These are phyloP conservation scores for Pseudochromis fuscus DNA, from an alignment of 2,797 vertebrate species.

Conservation along the genomic window DNA sequence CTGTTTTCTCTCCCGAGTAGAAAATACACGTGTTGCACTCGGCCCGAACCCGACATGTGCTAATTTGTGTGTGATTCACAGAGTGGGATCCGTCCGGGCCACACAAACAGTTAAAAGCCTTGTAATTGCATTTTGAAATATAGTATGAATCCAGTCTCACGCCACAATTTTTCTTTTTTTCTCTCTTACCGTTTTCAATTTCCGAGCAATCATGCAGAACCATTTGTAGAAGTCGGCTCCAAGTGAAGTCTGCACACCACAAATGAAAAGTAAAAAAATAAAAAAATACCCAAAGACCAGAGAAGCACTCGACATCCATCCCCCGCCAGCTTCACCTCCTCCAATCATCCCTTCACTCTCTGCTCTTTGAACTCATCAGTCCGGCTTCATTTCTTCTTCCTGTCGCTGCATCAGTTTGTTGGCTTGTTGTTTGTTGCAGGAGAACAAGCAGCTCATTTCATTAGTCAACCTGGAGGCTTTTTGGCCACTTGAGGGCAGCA, in stretches of 20 bases:
- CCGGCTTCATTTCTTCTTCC: neutral
- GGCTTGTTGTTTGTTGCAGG: no score
- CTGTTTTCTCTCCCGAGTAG: constrained; percentile 31
- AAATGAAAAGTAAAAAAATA: constrained; percentile 41
- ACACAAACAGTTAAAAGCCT: constrained; percentile 47
- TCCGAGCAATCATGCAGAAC: constrained; percentile 46
- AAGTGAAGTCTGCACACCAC: constrained; percentile 24
- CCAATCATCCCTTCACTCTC: constrained; percentile 18
- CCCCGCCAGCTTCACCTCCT: constrained; percentile 12
- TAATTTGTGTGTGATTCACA: constrained; percentile 51
- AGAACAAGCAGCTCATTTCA: no score
- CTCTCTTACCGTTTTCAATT: constrained; percentile 52
- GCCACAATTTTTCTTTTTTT: constrained; percentile 10
- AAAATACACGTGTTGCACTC: neutral
- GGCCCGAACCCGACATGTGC: constrained; percentile 1
- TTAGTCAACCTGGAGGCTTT: no score
- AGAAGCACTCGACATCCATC: constrained; percentile 12
- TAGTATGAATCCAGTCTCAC: constrained; percentile 40
- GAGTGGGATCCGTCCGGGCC: constrained; percentile 15
- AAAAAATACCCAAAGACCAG: constrained; percentile 17
- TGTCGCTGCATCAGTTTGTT: neutral
- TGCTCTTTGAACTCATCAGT: neutral
- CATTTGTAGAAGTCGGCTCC: constrained; percentile 24
- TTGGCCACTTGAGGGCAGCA: no score
- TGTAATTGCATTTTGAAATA: constrained; percentile 63